Evolutionary conservation across 1,140 invertebrate genomes (phyloP), one percentile per base, ranked within the genome.

Genomic region (Caerostris extrusa): DNA sequence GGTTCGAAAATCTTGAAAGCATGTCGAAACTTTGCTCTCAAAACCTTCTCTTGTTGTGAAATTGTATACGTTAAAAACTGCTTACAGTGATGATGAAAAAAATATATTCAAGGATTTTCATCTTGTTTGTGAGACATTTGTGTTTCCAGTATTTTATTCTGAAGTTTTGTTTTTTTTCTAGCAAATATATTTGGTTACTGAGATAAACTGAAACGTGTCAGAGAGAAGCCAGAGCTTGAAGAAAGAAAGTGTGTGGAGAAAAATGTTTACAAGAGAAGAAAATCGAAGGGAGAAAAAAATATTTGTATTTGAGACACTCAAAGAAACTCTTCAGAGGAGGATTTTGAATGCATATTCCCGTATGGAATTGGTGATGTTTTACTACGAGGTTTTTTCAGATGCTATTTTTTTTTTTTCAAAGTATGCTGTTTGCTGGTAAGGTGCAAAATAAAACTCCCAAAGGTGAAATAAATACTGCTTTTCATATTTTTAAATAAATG

Each of bases 1-100:
- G 71, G n/a, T 50, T 81, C 5, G n/a, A 50, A 67, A 81, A 81
- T 50, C 10, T 8, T n/a, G 34, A 81, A 81, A 8, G 34, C 6
- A 34, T 19, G 71, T 19, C 12, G 12, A 67, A 3, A 81, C 34
- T 10, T 81, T 50, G 10, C 12, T 19, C 71, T 81, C 71, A 2
- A 19, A 81, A 12, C 12, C n/a, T 3, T 34, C 17, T 34, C 34
- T 50, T 81, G 12, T 50, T 8, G 71, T 81, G 17, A 50, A n/a
- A 81, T n/a, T 81, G 71, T n/a, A 81, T 81, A 50, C 71, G 71
- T 19, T 81, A 81, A 81, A 81, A 81, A 81, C 71, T 81, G 71
- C 71, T 81, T 81, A 81, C n/a, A 12, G n/a, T n/a, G 71, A 50
- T n/a, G 3, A 50, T n/a, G 12, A 81, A n/a, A 50, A 19, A 12